phyloP scores from a whole-genome alignment of 1,140 invertebrate species.

The Caenorhabditis remanei region DNA sequence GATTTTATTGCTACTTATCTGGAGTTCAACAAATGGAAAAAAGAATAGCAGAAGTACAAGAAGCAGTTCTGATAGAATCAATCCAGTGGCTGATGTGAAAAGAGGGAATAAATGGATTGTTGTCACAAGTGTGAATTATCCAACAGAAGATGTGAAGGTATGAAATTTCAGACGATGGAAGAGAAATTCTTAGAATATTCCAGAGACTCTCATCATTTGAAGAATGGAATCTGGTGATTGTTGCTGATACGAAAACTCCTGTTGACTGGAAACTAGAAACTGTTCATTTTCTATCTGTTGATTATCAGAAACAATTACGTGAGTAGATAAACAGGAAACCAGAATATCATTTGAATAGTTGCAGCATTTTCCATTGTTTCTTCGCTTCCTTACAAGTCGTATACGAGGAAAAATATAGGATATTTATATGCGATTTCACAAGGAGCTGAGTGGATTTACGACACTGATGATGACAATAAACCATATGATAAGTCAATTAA shows the following conservation, averaged over 20 bases:
- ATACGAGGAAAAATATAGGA: slow-evolving; percentile 71
- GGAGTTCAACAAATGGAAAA: too few relatives aligned
- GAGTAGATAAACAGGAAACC: neutral
- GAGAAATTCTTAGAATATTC: neutral
- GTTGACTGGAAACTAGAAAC: slow-evolving; percentile 67
- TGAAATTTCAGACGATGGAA: neutral
- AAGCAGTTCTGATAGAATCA: neutral
- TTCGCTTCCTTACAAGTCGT: slow-evolving; percentile 67
- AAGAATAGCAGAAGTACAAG: too few relatives aligned
- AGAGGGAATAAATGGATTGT: slow-evolving; percentile 11
- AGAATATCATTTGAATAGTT: neutral
- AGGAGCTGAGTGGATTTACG: slow-evolving; percentile 77
- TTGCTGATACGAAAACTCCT: slow-evolving; percentile 75
- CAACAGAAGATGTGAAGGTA: slow-evolving; percentile 60
- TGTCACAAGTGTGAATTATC: slow-evolving; percentile 3
- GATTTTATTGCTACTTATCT: too few relatives aligned
- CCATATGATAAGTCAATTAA: slow-evolving; percentile 60
- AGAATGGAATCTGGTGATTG: slow-evolving; percentile 74
- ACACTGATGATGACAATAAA: slow-evolving; percentile 78
- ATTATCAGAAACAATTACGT: slow-evolving; percentile 64
- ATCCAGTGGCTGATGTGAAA: neutral
- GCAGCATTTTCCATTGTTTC: neutral
- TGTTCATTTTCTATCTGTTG: slow-evolving; percentile 67
- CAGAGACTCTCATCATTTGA: slow-evolving; percentile 65
- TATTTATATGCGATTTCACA: slow-evolving; percentile 72